Evolutionary conservation across 2,797 vertebrate species (phyloP), one percentile per base, ranked within the genome.

Genomic region (Lepus oiostolus): DNA sequence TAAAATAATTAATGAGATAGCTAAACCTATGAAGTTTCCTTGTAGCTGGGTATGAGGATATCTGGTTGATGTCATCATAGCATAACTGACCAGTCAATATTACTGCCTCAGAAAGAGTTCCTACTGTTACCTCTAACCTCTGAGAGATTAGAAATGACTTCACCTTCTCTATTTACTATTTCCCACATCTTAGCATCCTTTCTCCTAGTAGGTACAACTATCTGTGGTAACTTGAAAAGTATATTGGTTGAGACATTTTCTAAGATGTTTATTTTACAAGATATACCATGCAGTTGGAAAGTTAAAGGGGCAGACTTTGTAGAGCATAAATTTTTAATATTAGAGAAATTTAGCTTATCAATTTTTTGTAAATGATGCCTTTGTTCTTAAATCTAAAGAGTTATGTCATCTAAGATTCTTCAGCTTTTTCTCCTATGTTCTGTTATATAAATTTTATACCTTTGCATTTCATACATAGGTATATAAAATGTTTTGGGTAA

Each of bases 201-300:
- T 88, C 32, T 75, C 12, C 24, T n/a, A 38, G 10, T 62, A 85
- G 7, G 5, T 7, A 32, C 26, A 83, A 32, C 16, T 63, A 63
- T 28, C 65, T 80, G 24, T 93, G 16, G 24, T 30, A 83, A 38
- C 24, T 17, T 5, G 47, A 30, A 83, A 76, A 22, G 16, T 60
- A 16, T 16, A 17, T 52, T 80, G 68, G 65, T 0, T 67, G 54
- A 58, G 3, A 32, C 12, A 35, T 68, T 83, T 75, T 92, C 62
- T 85, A 68, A 35, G 52, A 84, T 19, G 58, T 13, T 65, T 93
- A 86, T 83, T 91, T 86, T 28, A 83, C 3, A 67, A 68, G 30
- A 62, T 75, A 60, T 81, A 35, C 4, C n/a, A n/a, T n/a, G n/a
- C n/a, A n/a, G n/a, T n/a, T n/a, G n/a, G n/a, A n/a, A n/a, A n/a